A percentile compares a stretch with the other conserved stretches of the same genome.
Evolutionary conservation across 2,888 invertebrate genomes (phyloP).

Genomic region (Clepsis dumicolana): DNA sequence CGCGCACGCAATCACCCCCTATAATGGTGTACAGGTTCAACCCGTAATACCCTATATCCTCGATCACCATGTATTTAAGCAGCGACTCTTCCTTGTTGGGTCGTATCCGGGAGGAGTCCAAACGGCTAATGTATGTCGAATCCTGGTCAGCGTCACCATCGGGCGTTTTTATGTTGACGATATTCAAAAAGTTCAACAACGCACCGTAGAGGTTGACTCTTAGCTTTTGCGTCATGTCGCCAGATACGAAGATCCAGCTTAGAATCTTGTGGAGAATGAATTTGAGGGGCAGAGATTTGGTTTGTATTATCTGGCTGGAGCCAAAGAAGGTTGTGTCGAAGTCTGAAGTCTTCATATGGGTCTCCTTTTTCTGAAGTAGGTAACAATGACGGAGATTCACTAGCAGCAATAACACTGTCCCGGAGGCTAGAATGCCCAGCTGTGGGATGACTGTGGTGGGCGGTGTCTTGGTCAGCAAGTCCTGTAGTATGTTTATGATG

Average conservation of each 20-base stretch:
- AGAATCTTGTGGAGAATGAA: slow-evolving; percentile 91
- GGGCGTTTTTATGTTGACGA: slow-evolving; percentile 87
- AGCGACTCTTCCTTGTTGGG: slow-evolving; percentile 69
- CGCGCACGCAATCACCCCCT: slow-evolving; percentile 95
- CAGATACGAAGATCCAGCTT: slow-evolving; percentile 93
- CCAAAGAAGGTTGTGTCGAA: slow-evolving; percentile 80
- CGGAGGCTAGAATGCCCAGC: slow-evolving; percentile 82
- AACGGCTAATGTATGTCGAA: slow-evolving; percentile 87
- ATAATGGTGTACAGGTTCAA: slow-evolving; percentile 92
- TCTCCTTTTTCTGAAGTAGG: slow-evolving; percentile 81
- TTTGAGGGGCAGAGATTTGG: slow-evolving; percentile 89
- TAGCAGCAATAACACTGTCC: slow-evolving; percentile 91
- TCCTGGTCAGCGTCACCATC: slow-evolving; percentile 71
- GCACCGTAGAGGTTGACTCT: slow-evolving; percentile 95
- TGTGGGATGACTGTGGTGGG: slow-evolving; percentile 67
- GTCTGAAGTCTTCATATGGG: slow-evolving; percentile 68
- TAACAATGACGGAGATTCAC: slow-evolving; percentile 92
- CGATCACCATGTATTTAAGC: slow-evolving; percentile 74
- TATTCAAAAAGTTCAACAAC: slow-evolving; percentile 92
- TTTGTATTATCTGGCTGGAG: slow-evolving; percentile 81
- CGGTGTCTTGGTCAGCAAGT: slow-evolving; percentile 91
- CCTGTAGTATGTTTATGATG: slow-evolving; percentile 91
- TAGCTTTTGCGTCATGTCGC: slow-evolving; percentile 93
- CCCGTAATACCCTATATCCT: slow-evolving; percentile 89
- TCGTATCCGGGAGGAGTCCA: slow-evolving; percentile 86